These are phyloP conservation scores for Corythaixoides concolor DNA, from an alignment of 2,113 vertebrate species.

Conservation along the genomic window DNA sequence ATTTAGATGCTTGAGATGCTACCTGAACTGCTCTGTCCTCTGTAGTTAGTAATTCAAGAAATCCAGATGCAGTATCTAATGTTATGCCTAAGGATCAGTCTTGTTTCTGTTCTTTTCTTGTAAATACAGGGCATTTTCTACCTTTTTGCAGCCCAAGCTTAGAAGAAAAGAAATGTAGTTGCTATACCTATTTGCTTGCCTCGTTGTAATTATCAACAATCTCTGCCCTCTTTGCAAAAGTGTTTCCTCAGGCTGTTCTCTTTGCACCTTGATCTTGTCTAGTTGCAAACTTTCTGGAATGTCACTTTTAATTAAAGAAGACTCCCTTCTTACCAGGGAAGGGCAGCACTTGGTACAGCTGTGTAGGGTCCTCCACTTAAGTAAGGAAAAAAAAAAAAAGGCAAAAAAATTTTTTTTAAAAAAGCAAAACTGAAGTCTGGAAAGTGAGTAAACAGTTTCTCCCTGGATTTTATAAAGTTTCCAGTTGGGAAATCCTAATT, in stretches of 20 bases:
- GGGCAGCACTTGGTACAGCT: neutral
- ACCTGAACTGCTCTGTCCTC: neutral
- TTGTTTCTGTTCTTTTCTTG: neutral
- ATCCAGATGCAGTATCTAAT: neutral
- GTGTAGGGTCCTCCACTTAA: neutral
- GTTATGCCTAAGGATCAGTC: neutral
- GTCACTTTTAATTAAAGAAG: constrained; percentile 40
- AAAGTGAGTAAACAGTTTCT: neutral
- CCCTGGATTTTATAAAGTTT: neutral
- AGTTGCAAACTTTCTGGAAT: constrained; percentile 26
- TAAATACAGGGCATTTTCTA: neutral
- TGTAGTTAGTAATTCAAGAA: neutral
- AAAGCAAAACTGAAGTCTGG: neutral
- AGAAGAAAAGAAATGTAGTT: neutral
- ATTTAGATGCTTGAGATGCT: neutral
- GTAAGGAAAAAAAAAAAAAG: neutral
- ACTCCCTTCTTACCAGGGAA: neutral
- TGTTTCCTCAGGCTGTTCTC: constrained; percentile 6
- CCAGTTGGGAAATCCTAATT: neutral
- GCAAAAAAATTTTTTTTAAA: too few species aligned
- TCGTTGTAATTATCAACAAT: neutral
- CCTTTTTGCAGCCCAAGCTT: neutral
- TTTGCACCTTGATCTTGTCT: neutral
- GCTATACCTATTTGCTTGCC: neutral
- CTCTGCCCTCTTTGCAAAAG: neutral